Evolutionary conservation across 2,113 vertebrate genomes (phyloP).

Genomic region (Cottus gobio): DNA sequence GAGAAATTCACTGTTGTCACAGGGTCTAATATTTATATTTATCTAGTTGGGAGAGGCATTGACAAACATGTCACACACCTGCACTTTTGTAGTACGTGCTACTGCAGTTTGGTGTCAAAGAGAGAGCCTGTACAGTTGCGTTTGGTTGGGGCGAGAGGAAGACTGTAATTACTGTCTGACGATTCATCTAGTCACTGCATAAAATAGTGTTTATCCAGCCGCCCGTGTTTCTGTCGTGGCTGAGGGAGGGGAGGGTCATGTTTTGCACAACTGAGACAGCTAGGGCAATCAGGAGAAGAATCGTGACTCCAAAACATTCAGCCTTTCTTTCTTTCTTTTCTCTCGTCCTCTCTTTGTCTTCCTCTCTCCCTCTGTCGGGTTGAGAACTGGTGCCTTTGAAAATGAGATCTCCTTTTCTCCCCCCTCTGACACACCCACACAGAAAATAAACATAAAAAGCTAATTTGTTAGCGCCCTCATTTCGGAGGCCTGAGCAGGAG

Average conservation of each 20-base stretch:
- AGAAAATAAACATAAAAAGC: constrained; percentile 85
- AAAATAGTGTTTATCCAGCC: constrained; percentile 88
- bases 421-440: constrained; percentile 79
- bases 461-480: constrained; percentile 84
- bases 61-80: constrained; percentile 81
- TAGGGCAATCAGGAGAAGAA: constrained; percentile 77
- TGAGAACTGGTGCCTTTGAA: constrained; percentile 67
- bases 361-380: constrained; percentile 31
- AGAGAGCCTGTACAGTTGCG: constrained; percentile 72
- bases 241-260: constrained; percentile 79
- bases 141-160: constrained; percentile 78
- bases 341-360: constrained; percentile 12
- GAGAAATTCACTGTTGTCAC: constrained; percentile 60
- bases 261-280: constrained; percentile 81
- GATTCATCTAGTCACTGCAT: constrained; percentile 86
- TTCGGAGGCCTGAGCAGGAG: constrained; percentile 78
- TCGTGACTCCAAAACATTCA: constrained; percentile 78
- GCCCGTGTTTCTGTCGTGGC: constrained; percentile 77
- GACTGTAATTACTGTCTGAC: constrained; percentile 86
- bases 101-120: constrained; percentile 73
- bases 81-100: constrained; percentile 70
- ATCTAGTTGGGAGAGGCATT: constrained; percentile 71
- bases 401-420: constrained; percentile 59
- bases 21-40: constrained; percentile 76
- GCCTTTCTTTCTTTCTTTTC: constrained; percentile 57